Conservation (phyloP, 2,113 vertebrate genomes). For the Emberiza fucata region DNA sequence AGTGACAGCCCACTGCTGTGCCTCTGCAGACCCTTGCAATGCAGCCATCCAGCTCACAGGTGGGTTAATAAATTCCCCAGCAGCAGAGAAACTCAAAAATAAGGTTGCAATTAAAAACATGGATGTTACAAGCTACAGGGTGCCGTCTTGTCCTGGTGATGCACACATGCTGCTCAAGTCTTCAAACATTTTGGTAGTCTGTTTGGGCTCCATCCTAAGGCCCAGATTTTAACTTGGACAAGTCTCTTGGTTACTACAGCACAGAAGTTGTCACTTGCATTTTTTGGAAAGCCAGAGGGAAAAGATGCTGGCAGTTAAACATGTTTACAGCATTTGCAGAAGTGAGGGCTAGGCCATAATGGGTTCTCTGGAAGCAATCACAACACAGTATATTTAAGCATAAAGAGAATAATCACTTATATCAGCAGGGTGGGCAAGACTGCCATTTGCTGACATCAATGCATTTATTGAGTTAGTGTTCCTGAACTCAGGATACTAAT, state of each 20-base stretch:
- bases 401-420: conserved; percentile 28
- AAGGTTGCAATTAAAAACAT: neutral
- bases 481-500: neutral
- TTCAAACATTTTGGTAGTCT: neutral
- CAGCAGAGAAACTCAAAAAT: neutral
- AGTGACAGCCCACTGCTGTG: neutral
- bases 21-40: neutral
- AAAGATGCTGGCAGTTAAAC: neutral
- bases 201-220: neutral
- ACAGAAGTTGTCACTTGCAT: neutral
- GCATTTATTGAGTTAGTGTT: conserved; percentile 27
- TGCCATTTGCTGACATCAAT: conserved; percentile 18
- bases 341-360: neutral
- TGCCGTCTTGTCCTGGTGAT: neutral
- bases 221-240: neutral
- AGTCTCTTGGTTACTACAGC: neutral
- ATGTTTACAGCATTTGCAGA: neutral
- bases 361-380: neutral
- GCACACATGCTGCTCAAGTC: neutral
- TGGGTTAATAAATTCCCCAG: neutral
- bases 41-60: neutral
- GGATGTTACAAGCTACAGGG: neutral
- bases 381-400: neutral
- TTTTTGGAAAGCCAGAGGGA: neutral
- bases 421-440: conserved; percentile 24